phyloP scores from a whole-genome alignment of 1,140 invertebrate species.

The Latrodectus geometricus region DNA sequence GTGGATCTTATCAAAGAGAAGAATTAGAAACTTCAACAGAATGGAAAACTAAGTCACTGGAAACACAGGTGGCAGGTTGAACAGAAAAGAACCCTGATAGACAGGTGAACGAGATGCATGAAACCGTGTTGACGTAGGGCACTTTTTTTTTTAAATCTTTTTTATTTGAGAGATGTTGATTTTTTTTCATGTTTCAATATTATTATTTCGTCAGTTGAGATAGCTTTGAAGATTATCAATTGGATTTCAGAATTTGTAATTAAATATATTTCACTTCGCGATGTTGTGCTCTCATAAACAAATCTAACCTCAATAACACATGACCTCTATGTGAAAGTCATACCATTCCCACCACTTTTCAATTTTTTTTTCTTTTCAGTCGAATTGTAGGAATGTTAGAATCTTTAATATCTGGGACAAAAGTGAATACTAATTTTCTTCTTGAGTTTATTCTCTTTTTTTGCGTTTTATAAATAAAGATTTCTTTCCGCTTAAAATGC shows the following conservation, averaged over 20 bases:
- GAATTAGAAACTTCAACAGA: not conserved
- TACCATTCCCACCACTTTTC: not conserved
- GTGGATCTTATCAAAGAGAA: not conserved
- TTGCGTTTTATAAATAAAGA: too few species aligned
- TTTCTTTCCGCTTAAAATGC: too few species aligned
- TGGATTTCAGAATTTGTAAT: constrained; percentile 14
- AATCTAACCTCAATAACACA: not conserved
- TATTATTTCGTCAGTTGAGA: not conserved
- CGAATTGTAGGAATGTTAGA: not conserved
- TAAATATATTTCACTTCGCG: constrained; percentile 17
- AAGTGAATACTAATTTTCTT: constrained; percentile 6
- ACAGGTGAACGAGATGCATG: not conserved
- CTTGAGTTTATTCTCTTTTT: too few species aligned
- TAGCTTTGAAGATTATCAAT: constrained; percentile 1
- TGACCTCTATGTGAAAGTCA: not conserved
- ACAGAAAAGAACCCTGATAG: not conserved
- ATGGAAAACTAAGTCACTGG: constrained; percentile 1
- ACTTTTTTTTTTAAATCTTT: too few species aligned
- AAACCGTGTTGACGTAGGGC: not conserved
- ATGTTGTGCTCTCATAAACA: not conserved
- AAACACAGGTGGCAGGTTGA: not conserved
- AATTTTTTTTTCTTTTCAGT: not conserved
- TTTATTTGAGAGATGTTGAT: not conserved
- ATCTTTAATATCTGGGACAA: not conserved
- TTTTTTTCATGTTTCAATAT: not conserved